A percentile compares a stretch with the other conserved stretches of the same genome.
phyloP scores from a whole-genome alignment of 2,888 invertebrate genomes.

The Nebria salina region DNA sequence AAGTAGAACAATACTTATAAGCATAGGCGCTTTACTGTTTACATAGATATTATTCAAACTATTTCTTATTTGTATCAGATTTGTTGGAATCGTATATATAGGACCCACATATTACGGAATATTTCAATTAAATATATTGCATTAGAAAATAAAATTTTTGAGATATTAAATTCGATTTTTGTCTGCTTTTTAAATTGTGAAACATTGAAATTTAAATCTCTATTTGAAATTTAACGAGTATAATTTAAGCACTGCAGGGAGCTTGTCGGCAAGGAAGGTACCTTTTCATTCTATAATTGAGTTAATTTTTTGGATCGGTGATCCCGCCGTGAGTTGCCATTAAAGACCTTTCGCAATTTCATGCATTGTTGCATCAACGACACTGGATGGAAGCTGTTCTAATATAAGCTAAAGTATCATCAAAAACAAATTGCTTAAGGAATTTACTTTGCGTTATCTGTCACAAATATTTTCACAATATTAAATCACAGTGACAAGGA shows the following conservation, averaged over 20 bases:
- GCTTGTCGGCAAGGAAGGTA: background rate
- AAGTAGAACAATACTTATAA: background rate
- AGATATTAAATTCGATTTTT: background rate
- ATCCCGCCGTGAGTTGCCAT: slow-evolving; percentile 5
- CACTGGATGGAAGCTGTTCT: slow-evolving; percentile 9
- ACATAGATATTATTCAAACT: background rate
- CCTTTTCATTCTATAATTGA: slow-evolving; percentile 30
- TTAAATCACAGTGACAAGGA: background rate
- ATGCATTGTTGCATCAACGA: slow-evolving; percentile 44
- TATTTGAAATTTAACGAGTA: background rate
- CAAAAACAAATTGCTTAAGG: background rate
- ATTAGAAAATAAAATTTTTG: too few species aligned
- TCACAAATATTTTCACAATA: background rate
- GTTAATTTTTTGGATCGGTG: slow-evolving; percentile 46
- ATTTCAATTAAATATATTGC: too few species aligned
- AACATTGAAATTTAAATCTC: background rate
- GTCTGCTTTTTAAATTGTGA: background rate
- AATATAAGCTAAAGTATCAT: background rate
- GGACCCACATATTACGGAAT: too few species aligned
- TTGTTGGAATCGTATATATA: too few species aligned
- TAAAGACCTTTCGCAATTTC: slow-evolving; percentile 35
- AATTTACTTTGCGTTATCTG: background rate
- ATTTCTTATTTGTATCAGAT: too few species aligned
- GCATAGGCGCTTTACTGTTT: background rate
- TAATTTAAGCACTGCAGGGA: background rate